Evolutionary conservation across 2,113 vertebrate genomes (phyloP).

Genomic region (Sigmodon hispidus): DNA sequence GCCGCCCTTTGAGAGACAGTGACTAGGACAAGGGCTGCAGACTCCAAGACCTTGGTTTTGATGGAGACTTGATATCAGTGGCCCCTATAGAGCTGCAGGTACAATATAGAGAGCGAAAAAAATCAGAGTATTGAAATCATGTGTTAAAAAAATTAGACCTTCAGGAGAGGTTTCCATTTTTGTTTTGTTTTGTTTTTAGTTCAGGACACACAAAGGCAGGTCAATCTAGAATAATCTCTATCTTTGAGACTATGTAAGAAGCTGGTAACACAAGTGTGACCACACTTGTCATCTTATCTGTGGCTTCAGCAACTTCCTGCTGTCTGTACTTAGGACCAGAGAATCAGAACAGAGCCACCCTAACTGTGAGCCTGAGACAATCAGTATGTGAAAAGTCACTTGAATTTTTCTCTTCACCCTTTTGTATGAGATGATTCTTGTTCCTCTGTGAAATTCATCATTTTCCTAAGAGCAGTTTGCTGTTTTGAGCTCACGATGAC

Average conservation of each 20-base stretch:
- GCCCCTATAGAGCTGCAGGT: neutral
- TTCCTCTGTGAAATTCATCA: neutral
- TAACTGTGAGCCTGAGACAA: neutral
- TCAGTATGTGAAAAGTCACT: neutral
- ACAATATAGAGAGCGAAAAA: neutral
- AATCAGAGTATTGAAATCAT: neutral
- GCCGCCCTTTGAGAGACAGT: neutral
- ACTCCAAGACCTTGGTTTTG: neutral
- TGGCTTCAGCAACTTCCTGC: neutral
- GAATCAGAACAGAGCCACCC: neutral
- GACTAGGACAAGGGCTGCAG: neutral
- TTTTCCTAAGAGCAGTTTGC: constrained; percentile 1
- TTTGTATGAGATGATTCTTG: neutral
- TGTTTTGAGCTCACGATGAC: neutral
- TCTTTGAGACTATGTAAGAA: neutral
- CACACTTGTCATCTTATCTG: too few relatives aligned
- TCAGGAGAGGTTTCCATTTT: neutral
- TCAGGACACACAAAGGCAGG: neutral
- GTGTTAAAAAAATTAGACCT: neutral
- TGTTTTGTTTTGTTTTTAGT: neutral
- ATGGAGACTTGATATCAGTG: neutral
- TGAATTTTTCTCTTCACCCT: neutral
- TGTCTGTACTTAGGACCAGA: neutral
- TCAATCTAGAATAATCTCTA: neutral
- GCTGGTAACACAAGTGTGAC: too few relatives aligned